Percentiles rank a stretch among this genome's conserved stretches.
Conservation (phyloP, 1,140 invertebrate genomes). For the Mya arenaria region DNA sequence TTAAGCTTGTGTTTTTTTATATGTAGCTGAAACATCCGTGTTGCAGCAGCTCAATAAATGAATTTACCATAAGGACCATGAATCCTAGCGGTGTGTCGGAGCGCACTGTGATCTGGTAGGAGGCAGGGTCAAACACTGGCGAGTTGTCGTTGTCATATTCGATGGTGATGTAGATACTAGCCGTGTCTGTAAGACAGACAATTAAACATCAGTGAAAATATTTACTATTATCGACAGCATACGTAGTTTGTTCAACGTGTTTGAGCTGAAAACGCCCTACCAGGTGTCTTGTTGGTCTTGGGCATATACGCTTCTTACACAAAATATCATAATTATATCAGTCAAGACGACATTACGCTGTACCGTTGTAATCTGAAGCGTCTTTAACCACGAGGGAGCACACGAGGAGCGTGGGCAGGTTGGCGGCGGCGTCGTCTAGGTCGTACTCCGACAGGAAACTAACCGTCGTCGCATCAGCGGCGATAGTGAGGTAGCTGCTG, state of each 20-base stretch:
- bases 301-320: too few species aligned
- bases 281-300: too few species aligned
- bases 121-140: neutral
- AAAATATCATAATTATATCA: too few species aligned
- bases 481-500: conserved; percentile 45
- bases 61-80: conserved; percentile 9
- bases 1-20: too few species aligned
- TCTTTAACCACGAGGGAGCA: conserved; percentile 52
- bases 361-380: conserved; percentile 29
- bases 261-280: too few species aligned
- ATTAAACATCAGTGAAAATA: too few species aligned
- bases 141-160: conserved; percentile 25
- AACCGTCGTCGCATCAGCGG: conserved; percentile 4
- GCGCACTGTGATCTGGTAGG: conserved; percentile 12
- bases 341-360: too few species aligned
- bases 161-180: conserved; percentile 16
- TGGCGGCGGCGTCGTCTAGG: conserved; percentile 25
- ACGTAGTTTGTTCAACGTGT: too few species aligned
- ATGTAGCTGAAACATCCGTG: too few species aligned
- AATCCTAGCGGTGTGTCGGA: conserved; percentile 27
- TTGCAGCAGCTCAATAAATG: too few species aligned
- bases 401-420: conserved; percentile 20
- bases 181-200: conserved; percentile 4
- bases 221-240: too few species aligned
- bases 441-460: conserved; percentile 47